These are phyloP conservation scores for Pseudochirops corinnae DNA, from an alignment of 2,797 vertebrate genomes.

Conservation along the genomic window DNA sequence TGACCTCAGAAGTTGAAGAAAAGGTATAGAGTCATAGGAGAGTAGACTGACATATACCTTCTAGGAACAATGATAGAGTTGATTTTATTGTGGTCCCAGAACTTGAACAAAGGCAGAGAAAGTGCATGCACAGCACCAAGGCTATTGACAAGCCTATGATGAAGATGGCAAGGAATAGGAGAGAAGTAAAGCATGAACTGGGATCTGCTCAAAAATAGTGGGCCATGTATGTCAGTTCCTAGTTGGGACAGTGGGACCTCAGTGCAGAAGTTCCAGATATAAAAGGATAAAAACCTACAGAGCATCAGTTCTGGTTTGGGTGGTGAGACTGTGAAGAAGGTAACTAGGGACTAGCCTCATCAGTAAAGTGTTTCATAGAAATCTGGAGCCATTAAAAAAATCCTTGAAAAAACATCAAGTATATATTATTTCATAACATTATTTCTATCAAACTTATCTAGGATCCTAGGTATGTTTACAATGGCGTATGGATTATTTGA, in stretches of 20 bases:
- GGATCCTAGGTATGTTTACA: background rate
- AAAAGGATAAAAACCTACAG: background rate
- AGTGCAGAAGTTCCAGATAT: background rate
- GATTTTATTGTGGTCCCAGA: background rate
- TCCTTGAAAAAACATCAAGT: background rate
- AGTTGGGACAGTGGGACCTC: background rate
- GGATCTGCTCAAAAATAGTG: background rate
- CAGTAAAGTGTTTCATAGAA: background rate
- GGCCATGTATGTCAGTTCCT: background rate
- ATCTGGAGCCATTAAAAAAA: background rate
- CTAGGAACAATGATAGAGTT: background rate
- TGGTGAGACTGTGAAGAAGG: background rate
- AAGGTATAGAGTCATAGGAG: background rate
- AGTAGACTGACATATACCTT: background rate
- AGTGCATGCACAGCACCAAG: background rate
- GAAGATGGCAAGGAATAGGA: background rate
- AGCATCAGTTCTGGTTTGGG: background rate
- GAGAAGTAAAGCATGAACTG: background rate
- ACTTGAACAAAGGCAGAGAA: background rate
- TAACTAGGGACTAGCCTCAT: background rate
- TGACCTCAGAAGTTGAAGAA: background rate
- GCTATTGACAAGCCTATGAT: background rate
- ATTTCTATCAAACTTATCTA: background rate
- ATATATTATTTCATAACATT: background rate
- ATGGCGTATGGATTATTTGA: background rate